Evolutionary conservation across 2,888 invertebrate species (phyloP).

Genomic region (Ormia ochracea): DNA sequence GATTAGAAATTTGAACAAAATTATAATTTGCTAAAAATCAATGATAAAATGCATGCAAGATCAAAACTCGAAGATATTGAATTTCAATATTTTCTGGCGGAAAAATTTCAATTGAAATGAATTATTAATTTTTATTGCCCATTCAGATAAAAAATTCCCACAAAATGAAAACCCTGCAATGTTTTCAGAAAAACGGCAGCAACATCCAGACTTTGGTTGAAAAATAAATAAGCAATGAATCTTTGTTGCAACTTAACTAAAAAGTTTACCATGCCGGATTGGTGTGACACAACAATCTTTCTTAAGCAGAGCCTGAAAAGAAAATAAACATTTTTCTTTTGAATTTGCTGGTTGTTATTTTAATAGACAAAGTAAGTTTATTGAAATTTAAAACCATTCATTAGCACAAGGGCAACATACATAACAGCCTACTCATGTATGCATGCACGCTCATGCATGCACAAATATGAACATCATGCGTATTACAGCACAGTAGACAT

Average conservation of each 20-base stretch:
- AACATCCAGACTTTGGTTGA: conserved; percentile 40
- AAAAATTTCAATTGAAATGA: not conserved
- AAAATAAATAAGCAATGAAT: conserved; percentile 55
- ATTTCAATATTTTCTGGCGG: not conserved
- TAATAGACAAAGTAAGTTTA: conserved; percentile 32
- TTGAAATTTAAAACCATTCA: conserved; percentile 4
- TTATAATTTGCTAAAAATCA: no score
- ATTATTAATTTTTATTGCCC: not conserved
- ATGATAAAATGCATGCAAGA: no score
- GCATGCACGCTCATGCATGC: no score
- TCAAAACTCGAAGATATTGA: no score
- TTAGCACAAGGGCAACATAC: not conserved
- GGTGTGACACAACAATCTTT: conserved; percentile 8
- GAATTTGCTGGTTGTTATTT: not conserved
- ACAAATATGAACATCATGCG: no score
- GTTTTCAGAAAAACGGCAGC: conserved; percentile 5
- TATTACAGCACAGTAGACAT: no score
- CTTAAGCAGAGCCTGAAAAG: conserved; percentile 30
- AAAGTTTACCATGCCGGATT: conserved; percentile 38
- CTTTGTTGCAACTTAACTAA: conserved; percentile 42
- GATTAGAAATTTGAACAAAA: no score
- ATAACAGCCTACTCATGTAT: no score
- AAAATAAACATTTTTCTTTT: conserved; percentile 34
- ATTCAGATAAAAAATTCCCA: not conserved
- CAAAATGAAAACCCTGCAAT: not conserved